Percentiles rank a stretch among this genome's conserved stretches.
phyloP scores from a whole-genome alignment of 2,113 vertebrate species.

The Anhinga rufa region DNA sequence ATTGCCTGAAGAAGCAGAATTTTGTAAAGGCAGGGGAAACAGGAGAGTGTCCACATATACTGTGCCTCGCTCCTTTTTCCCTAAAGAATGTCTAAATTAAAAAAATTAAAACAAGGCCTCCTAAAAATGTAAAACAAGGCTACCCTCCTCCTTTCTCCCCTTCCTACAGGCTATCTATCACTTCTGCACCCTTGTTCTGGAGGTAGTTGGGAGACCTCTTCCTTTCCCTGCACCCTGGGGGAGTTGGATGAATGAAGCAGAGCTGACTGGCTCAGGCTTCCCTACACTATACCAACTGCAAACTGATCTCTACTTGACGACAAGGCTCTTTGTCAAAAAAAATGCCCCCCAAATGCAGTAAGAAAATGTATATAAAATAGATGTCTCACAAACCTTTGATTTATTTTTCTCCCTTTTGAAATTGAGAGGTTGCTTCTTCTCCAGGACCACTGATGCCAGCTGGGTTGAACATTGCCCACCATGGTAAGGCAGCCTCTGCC shows the following conservation, averaged over 20 bases:
- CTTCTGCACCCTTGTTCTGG: not conserved
- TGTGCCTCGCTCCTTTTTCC: not conserved
- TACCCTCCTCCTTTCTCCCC: not conserved
- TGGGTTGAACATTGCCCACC: not conserved
- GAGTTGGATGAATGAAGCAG: not conserved
- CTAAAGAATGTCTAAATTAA: not conserved
- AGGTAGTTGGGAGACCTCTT: not conserved
- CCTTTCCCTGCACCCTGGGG: not conserved
- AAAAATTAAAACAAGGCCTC: not conserved
- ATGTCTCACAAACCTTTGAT: not conserved
- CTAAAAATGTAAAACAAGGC: not conserved
- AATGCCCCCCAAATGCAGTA: not conserved
- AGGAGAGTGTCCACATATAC: not conserved
- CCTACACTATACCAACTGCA: not conserved
- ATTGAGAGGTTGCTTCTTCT: not conserved
- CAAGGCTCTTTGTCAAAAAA: not conserved
- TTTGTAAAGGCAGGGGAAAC: not conserved
- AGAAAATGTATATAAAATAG: not conserved
- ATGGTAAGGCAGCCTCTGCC: not conserved
- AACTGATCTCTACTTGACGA: not conserved
- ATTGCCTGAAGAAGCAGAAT: not conserved
- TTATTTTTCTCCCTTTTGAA: not conserved
- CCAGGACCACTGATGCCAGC: not conserved
- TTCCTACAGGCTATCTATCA: not conserved
- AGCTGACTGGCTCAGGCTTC: not conserved